phyloP scores from a whole-genome alignment of 2,888 invertebrate genomes.

The Omphaloscelis lunosa region DNA sequence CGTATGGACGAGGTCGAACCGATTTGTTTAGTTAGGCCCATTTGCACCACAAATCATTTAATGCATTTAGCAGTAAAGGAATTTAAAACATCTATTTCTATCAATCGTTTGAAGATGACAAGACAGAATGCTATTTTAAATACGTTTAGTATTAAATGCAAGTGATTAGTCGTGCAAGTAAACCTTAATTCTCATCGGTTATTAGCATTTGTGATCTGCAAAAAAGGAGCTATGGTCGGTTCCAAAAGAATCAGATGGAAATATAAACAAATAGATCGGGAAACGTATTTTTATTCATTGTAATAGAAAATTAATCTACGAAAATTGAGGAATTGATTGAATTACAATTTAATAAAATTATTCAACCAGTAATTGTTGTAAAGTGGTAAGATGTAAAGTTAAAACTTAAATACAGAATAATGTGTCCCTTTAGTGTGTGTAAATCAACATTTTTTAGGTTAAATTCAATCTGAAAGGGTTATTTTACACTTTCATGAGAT shows the following conservation, averaged over 20 bases:
- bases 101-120: background rate
- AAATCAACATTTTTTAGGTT: background rate
- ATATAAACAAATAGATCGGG: background rate
- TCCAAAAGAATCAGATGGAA: background rate
- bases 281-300: too few relatives aligned
- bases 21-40: too few relatives aligned
- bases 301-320: too few relatives aligned
- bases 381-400: background rate
- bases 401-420: background rate
- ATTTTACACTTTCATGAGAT: background rate
- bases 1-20: too few relatives aligned
- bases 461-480: background rate
- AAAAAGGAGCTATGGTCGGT: background rate
- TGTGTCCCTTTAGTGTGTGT: background rate
- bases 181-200: background rate
- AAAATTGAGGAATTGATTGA: too few relatives aligned
- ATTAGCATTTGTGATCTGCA: too few relatives aligned
- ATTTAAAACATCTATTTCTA: background rate
- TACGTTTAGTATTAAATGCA: background rate
- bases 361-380: background rate
- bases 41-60: background rate
- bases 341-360: too few relatives aligned
- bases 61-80: background rate
- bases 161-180: background rate
- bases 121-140: background rate